Conservation (phyloP, 2,113 vertebrate genomes). For the Arenaria interpres region DNA sequence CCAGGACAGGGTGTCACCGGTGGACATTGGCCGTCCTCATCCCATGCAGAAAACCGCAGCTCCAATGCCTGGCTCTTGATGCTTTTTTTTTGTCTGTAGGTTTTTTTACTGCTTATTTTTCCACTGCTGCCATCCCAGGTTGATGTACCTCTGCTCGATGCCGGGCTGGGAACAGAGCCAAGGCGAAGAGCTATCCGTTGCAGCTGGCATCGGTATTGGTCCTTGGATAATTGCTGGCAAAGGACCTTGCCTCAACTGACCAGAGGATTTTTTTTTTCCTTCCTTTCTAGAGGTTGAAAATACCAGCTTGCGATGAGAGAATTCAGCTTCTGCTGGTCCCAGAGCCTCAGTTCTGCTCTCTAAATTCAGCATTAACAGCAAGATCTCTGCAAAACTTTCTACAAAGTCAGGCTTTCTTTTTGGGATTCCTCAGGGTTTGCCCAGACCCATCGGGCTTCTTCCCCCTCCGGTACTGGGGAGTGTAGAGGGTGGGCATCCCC, state of each 20-base stretch:
- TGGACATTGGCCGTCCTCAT: accelerated
- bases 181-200: background rate
- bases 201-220: background rate
- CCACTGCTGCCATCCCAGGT: background rate
- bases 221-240: background rate
- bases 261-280: background rate
- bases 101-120: background rate
- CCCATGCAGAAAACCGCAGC: background rate
- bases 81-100: background rate
- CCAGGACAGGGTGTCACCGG: accelerated
- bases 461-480: background rate
- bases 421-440: background rate
- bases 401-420: accelerated
- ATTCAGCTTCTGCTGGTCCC: background rate
- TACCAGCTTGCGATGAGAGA: background rate
- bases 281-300: background rate
- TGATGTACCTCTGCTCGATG: background rate
- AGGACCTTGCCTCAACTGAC: background rate
- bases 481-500: background rate
- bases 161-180: background rate
- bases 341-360: background rate
- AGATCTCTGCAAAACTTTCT: background rate
- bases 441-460: background rate
- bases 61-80: background rate
- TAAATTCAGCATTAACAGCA: background rate